Base-by-base conservation (phyloP, 2,888 invertebrate genomes). In the Choreutis nemorana region DNA sequence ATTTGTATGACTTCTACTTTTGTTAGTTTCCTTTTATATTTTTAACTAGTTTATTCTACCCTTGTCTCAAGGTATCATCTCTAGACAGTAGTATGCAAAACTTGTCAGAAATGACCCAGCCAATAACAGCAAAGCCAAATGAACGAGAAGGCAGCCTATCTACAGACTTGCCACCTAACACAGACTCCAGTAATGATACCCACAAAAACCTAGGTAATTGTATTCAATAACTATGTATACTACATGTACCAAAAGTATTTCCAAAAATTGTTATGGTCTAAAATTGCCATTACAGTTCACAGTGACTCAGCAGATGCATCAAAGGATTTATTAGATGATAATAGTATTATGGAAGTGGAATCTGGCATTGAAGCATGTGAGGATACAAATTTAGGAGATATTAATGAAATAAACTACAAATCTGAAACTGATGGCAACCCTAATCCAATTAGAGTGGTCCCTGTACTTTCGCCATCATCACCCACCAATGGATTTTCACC, bases 1-100 rank as follows among this genome's bases (percentile, higher is more conserved):
- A n/a, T n/a, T n/a, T n/a, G n/a, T n/a, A 25, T 22, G 30, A 30
- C 2, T 23, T 20, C 13, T 23, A 26, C 26, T 21, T 29, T 16
- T 29, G 3, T 25, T 23, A 8, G 25, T n/a, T n/a, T n/a, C n/a
- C n/a, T n/a, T n/a, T n/a, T n/a, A n/a, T n/a, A n/a, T n/a, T n/a
- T n/a, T n/a, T n/a, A n/a, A n/a, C n/a, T n/a, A n/a, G n/a, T n/a
- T n/a, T n/a, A n/a, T n/a, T n/a, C n/a, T n/a, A n/a, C n/a, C n/a
- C n/a, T n/a, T n/a, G n/a, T n/a, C n/a, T n/a, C n/a, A n/a, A 79
- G 79, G 77, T 79, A 30, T 79, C 80, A 24, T 80, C 80, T 22
- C 44, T 80, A 39, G 67, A 70, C 32, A 80, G 79, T 45, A 80
- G 80, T 48, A 66, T 75, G 37, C 79, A 79, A 40, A 80, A 80